Evolutionary conservation across 2,113 vertebrate species (phyloP).

Genomic region (Poecilia latipinna): DNA sequence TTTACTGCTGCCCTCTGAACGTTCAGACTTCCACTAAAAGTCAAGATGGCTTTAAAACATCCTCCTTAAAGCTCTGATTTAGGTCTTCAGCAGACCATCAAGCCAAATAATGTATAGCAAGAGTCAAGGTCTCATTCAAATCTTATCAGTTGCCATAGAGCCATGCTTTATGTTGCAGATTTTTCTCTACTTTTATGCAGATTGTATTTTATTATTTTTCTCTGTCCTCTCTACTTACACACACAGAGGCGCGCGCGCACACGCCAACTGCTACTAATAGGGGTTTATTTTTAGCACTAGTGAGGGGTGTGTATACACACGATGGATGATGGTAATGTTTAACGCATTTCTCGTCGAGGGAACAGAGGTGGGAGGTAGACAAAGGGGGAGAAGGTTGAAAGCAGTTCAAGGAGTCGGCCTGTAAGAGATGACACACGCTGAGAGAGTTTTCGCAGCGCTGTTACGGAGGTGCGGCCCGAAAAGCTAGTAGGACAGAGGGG

Average conservation of each 20-base stretch:
- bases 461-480: not conserved
- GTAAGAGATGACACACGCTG: constrained; percentile 6
- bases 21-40: no score
- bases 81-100: not conserved
- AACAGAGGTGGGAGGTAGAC: constrained; percentile 13
- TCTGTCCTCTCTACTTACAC: constrained; percentile 35
- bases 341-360: constrained; percentile 54
- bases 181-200: constrained; percentile 9
- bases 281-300: constrained; percentile 80
- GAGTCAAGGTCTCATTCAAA: not conserved
- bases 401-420: constrained; percentile 13
- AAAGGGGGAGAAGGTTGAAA: constrained; percentile 38
- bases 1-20: not conserved
- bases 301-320: constrained; percentile 70
- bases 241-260: constrained; percentile 26
- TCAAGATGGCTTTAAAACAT: not conserved
- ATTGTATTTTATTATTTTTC: constrained; percentile 12
- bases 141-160: not conserved
- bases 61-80: not conserved
- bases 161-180: not conserved
- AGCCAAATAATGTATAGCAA: not conserved
- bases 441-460: constrained; percentile 19
- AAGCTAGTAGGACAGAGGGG: not conserved
- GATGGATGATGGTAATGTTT: constrained; percentile 79
- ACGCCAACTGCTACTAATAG: constrained; percentile 75